Evolutionary conservation across 2,797 vertebrate genomes (phyloP).

Genomic region (Anomalospiza imberbis): DNA sequence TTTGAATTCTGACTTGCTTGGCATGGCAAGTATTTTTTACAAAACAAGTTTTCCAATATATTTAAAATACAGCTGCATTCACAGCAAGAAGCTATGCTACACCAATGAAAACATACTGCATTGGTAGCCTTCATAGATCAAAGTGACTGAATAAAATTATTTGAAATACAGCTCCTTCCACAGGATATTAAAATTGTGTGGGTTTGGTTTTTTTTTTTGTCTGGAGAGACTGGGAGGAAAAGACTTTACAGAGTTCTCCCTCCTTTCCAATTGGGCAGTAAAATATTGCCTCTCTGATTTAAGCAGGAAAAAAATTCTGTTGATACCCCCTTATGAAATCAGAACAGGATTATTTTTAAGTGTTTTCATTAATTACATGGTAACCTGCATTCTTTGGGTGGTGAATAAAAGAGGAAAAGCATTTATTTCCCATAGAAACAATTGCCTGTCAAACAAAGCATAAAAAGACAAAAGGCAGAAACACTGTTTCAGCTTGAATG

Average conservation of each 20-base stretch:
- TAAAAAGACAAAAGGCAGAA: slow-evolving; percentile 64
- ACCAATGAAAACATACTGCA: not conserved
- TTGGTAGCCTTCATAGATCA: not conserved
- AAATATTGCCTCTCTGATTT: not conserved
- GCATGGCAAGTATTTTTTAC: not conserved
- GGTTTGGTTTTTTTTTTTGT: not conserved
- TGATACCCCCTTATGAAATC: not conserved
- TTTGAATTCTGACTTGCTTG: not conserved
- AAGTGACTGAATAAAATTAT: not conserved
- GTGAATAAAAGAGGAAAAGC: not conserved
- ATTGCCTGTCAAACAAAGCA: slow-evolving; percentile 59
- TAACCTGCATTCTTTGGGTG: slow-evolving; percentile 40
- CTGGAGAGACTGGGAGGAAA: not conserved
- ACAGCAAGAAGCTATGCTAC: not conserved
- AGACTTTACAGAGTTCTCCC: not conserved
- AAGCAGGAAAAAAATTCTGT: not conserved
- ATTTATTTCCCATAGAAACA: slow-evolving; percentile 44
- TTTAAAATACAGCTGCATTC: not conserved
- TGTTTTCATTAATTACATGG: slow-evolving; percentile 15
- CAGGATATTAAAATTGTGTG: not conserved
- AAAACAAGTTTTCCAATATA: not conserved
- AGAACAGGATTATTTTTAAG: not conserved
- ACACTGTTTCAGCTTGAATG: slow-evolving; percentile 61
- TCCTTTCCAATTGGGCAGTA: not conserved
- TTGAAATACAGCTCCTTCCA: not conserved